Base-by-base conservation (phyloP, 2,888 invertebrate genomes). In the Tenthredo notha region DNA sequence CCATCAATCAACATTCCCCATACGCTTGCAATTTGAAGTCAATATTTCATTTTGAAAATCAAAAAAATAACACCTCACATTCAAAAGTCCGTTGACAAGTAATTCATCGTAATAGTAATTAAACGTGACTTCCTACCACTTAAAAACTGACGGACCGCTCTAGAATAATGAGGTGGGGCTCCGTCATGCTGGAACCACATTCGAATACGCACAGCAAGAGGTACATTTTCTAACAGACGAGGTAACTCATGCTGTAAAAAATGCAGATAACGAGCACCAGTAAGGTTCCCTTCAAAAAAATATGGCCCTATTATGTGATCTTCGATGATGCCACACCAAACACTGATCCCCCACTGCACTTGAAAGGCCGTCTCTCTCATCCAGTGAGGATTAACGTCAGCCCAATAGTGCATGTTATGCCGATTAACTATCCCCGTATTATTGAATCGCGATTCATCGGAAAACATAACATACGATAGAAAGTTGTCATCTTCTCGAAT, bases 371-470 rank as follows among this genome's bases (percentile, higher is more conserved):
- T 18, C 43, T 74, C 74, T 40, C 37, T 37, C 74, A 40, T 74
- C 74, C 43, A 74, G 21, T 74, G 74, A 37, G 74, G 40, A 37
- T 74, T 74, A 21, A 40, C 74, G 43, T 40, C 40, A 12, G n/a
- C n/a, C 74, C 40, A 74, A 74, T 74, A 74, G 40, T 74, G 74
- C 74, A 74, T 74, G 37, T 74, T 74, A 65, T 78, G 80, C 40
- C 65, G 37, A 65, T 85, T 85, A 33, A 85, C 67, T 58, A 47
- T 33, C n/a, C 78, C 67, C 21, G 61, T 25, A 43, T 84, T 78
- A 15, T 21, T 40, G 29, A 84, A 84, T n/a, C 33, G 75, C 21
- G 78, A 50, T 78, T 78, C 78, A 15, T 78, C 84, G 6, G 65
- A 78, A 37, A 84, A 84, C 58, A 84, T 47, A 10, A 84, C 37